phyloP scores from a whole-genome alignment of 2,113 vertebrate genomes.

The Promerops cafer region DNA sequence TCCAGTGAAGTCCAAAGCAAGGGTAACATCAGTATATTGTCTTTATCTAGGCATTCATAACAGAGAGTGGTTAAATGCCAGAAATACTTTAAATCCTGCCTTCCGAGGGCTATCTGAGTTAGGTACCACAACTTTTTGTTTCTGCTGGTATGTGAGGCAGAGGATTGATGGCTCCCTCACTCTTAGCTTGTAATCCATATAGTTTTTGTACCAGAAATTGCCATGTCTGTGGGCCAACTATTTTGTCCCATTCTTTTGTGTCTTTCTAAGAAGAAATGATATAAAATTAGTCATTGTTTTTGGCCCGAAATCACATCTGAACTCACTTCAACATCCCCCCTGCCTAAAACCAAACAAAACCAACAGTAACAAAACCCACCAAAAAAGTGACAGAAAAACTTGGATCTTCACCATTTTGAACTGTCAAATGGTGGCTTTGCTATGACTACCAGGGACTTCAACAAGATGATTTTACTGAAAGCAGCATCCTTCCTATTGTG shows the following conservation, averaged over 20 bases:
- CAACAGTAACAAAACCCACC: background rate
- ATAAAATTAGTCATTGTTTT: background rate
- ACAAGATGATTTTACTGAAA: background rate
- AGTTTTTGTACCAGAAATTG: background rate
- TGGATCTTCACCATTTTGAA: background rate
- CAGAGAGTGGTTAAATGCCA: background rate
- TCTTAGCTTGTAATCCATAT: background rate
- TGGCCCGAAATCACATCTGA: background rate
- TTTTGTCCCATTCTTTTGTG: background rate
- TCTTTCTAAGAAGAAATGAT: background rate
- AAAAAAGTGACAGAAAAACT: background rate
- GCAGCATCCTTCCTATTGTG: background rate
- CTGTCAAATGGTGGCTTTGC: background rate
- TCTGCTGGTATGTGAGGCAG: background rate
- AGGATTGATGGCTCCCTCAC: background rate
- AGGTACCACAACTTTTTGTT: background rate
- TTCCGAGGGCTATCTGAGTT: background rate
- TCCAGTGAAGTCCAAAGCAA: background rate
- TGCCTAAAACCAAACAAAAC: background rate
- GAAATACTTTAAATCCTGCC: background rate
- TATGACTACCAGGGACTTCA: background rate
- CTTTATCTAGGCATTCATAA: background rate
- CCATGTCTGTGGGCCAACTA: background rate
- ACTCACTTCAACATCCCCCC: background rate
- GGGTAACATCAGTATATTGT: background rate